Evolutionary conservation across 2,797 vertebrate species (phyloP).

Genomic region (Parambassis ranga): DNA sequence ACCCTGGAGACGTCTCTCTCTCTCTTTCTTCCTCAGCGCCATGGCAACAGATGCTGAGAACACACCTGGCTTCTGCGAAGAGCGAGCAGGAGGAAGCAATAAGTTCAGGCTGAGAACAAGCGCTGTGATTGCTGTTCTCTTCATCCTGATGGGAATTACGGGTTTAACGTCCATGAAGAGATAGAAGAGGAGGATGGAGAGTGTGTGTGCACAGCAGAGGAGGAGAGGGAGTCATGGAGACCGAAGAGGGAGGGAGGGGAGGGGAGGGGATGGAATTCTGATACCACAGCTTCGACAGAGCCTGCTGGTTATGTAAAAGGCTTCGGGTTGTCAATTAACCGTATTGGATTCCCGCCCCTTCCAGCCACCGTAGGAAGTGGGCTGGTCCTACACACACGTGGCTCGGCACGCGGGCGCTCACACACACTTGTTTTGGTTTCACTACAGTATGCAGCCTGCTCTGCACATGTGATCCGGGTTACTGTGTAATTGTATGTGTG

Average conservation of each 20-base stretch:
- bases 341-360: constrained; percentile 66
- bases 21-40: neutral
- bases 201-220: constrained; percentile 5
- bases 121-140: constrained; percentile 4
- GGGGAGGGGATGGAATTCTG: constrained; percentile 17
- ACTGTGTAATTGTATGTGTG: constrained; percentile 41
- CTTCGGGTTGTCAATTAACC: constrained; percentile 67
- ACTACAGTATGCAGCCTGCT: constrained; percentile 31
- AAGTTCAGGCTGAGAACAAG: constrained; percentile 25
- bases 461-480: constrained; percentile 50
- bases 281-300: constrained; percentile 54
- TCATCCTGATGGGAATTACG: constrained; percentile 44
- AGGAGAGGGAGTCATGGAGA: constrained; percentile 33
- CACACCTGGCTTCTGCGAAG: constrained; percentile 20
- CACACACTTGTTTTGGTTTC: constrained; percentile 45
- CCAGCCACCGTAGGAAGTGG: constrained; percentile 36
- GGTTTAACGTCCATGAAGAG: constrained; percentile 40
- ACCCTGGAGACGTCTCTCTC: constrained; percentile 3
- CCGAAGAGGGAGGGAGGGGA: neutral
- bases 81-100: neutral
- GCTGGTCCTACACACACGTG: constrained; percentile 58
- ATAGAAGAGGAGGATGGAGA: neutral
- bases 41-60: constrained; percentile 46
- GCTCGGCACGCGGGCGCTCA: constrained; percentile 49
- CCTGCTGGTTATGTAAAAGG: constrained; percentile 71